Base-by-base conservation (phyloP, 2,888 invertebrate species). In the Drosophila atroscutellata region DNA sequence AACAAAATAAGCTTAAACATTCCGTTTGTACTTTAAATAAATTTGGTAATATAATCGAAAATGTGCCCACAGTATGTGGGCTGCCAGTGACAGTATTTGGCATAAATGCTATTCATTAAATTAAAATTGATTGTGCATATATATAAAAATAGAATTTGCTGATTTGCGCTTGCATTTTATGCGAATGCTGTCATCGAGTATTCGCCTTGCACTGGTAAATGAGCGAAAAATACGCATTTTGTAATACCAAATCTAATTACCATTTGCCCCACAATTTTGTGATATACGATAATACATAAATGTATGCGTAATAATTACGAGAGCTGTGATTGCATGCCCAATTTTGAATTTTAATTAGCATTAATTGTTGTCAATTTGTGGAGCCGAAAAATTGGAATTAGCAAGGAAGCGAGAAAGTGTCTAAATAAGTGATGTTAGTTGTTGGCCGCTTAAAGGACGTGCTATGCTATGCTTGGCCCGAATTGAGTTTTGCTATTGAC, bases 281-380 rank as follows among this genome's bases (percentile, higher is more conserved):
- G 60, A 56, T 61, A 59, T 58, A 55, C 18, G 32, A 32, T 32
- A 59, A 51, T 34, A 13, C n/a, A 47, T 39, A 26, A 26, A 39
- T 57, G 24, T 37, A 30, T 32, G 34, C 49, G n/a, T 24, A 49
- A 49, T 62, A 52, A 49, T 65, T 54, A 36, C 60, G 51, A 30
- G 32, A 26, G 56, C 20, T 55, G 54, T 50, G 50, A 70, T 66
- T 50, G 68, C 50, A 51, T 49, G 45, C 13, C 28, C 28, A 76
- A 81, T 72, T 86, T 85, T 52, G 72, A 79, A 83, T 85, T 85
- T 84, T 83, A 85, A 86, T 85, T 77, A 81, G 84, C 72, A 75
- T 79, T 86, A 83, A 83, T 84, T 84, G 79, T 60, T 61, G 67
- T 26, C 71, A 58, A 47, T 73, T 60, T 39, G 28, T 36, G 37